Evolutionary conservation across 1,140 invertebrate species (phyloP), one percentile per base, ranked within the genome.

Genomic region (Hylyphantes graminicola): DNA sequence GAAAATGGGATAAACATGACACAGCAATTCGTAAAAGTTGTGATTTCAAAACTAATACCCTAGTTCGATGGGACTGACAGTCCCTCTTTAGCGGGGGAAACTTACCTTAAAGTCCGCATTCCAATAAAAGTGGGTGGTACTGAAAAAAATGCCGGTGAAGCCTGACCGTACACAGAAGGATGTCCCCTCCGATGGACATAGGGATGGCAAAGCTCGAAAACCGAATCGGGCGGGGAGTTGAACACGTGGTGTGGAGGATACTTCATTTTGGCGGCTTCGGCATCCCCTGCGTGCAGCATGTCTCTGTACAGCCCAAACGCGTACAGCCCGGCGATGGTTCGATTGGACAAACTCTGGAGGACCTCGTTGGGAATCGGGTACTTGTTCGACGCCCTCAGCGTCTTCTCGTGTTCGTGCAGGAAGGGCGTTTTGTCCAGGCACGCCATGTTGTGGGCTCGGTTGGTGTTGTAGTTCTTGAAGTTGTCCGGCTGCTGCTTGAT

Each of bases 121-220:
- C 85, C 85, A 81, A 85, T 73, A 17, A 85, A 85, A 21, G 70
- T 73, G 21, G 77, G 77, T 7, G 77, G 77, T 2, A 85, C 64
- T 57, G 85, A 72, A 63, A 85, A 85, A 68, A 85, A 81, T 75
- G 85, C 63, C 19, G 84, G 72, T 35, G 85, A 78, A n/a, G 85
- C 17, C 12, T 67, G 85, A 51, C 81, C 85, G 64, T 75, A 85
- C 8, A 85, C 65, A 35, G 85, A 70, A 59, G 77, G 11, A 21
- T 63, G 8, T 12, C 75, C 70, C 70, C 73, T 55, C 61, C 85
- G 48, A 53, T 81, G 85, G 53, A 81, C 19, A 81, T 72, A 85
- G 53, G 85, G 85, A 61, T 81, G 85, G 70, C 81, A 81, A 57
- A 85, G 70, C 76, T 85, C 85, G 64, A 76, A 81, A 59, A 73